A percentile compares a stretch with the other conserved stretches of the same genome.
These are phyloP conservation scores for Athalia rosae DNA, from an alignment of 2,888 invertebrate species.

Conservation along the genomic window DNA sequence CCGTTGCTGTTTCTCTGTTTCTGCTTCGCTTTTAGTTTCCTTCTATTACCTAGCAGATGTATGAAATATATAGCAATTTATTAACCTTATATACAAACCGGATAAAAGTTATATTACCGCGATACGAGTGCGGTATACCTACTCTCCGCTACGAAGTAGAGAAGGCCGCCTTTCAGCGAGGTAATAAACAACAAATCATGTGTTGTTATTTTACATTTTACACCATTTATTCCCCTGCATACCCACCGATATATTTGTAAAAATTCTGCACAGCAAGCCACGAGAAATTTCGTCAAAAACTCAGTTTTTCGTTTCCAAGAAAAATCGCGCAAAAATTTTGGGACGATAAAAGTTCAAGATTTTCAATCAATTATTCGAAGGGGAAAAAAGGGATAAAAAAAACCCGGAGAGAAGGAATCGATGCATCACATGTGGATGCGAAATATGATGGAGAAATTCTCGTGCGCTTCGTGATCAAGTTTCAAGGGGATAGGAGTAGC, in stretches of 20 bases:
- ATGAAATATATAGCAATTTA: constrained; percentile 26
- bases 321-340: too few species aligned
- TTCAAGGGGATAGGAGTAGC: neutral
- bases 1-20: too few species aligned
- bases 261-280: too few species aligned
- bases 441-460: too few species aligned
- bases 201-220: constrained; percentile 55
- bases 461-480: neutral
- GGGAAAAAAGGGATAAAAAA: neutral
- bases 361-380: too few species aligned
- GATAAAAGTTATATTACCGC: constrained; percentile 7
- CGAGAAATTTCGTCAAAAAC: too few species aligned
- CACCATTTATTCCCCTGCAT: constrained; percentile 45
- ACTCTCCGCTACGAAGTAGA: neutral
- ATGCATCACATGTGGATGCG: neutral
- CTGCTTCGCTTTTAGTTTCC: neutral
- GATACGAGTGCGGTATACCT: neutral
- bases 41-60: neutral
- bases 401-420: neutral
- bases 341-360: too few species aligned
- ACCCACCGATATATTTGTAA: neutral
- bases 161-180: constrained; percentile 50
- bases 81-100: constrained; percentile 21
- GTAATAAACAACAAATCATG: constrained; percentile 53
- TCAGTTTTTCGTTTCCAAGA: neutral